A percentile compares a stretch with the other conserved stretches of the same genome.
phyloP scores from a whole-genome alignment of 2,888 invertebrate genomes.

The Chaetogeoica ovagalla region DNA sequence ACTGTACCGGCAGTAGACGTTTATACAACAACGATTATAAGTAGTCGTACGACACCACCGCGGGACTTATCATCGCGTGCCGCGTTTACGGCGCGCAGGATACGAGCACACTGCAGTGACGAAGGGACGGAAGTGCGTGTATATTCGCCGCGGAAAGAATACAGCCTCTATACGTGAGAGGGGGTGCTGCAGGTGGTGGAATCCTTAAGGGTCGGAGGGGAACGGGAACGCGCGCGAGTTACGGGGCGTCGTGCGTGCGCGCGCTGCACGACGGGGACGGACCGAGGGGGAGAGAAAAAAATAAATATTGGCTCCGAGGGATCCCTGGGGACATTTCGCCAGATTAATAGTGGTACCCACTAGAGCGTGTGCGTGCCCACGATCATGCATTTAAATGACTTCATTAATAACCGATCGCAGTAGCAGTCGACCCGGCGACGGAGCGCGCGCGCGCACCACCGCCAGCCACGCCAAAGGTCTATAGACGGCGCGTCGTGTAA shows the following conservation, averaged over 20 bases:
- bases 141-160: background rate
- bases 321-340: conserved; percentile 50
- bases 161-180: background rate
- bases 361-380: conserved; percentile 54
- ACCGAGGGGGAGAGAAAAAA: conserved; percentile 29
- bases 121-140: too few species aligned
- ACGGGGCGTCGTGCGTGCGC: background rate
- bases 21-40: too few species aligned
- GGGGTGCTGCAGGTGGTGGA: background rate
- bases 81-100: too few species aligned
- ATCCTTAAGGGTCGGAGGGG: background rate
- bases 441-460: background rate
- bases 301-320: conserved; percentile 48
- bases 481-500: background rate
- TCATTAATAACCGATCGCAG: conserved; percentile 60
- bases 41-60: too few species aligned
- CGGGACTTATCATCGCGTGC: too few species aligned
- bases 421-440: background rate
- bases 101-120: too few species aligned
- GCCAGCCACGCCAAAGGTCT: conserved; percentile 15
- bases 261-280: too few species aligned
- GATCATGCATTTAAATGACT: conserved; percentile 64
- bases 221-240: too few species aligned
- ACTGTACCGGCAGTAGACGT: too few species aligned
- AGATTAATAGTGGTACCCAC: conserved; percentile 53